Evolutionary conservation across 2,888 invertebrate genomes (phyloP).

Genomic region (Noctua comes): DNA sequence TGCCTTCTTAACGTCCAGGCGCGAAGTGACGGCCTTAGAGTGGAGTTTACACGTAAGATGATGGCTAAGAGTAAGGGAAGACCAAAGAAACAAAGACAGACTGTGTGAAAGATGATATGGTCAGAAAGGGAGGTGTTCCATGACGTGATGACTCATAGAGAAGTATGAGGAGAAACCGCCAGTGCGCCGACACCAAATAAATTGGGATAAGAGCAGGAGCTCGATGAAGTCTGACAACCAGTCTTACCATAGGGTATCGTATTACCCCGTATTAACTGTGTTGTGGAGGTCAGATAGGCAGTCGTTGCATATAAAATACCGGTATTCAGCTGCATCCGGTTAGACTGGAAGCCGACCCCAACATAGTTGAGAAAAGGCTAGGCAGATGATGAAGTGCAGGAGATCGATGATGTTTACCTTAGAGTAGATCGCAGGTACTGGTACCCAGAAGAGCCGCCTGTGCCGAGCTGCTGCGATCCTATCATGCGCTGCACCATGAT

Average conservation of each 20-base stretch:
- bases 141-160: no score
- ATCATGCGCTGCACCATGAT: conserved; percentile 99
- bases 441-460: conserved; percentile 99
- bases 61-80: not conserved
- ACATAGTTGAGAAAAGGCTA: no score
- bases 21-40: no score
- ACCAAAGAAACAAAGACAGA: not conserved
- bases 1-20: no score
- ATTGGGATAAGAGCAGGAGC: no score
- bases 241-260: no score
- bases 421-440: conserved; percentile 99
- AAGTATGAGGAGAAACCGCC: not conserved
- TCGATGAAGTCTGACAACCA: no score
- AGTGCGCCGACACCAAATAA: not conserved
- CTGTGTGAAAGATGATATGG: not conserved
- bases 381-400: not conserved
- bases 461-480: conserved; percentile 98
- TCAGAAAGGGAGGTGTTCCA: not conserved
- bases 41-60: no score
- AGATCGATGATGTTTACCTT: conserved; percentile 91
- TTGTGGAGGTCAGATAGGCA: no score
- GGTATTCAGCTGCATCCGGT: no score
- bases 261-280: no score
- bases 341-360: not conserved
- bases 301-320: no score